Conservation (phyloP, 2,888 invertebrate genomes). For the Netelia melanura region DNA sequence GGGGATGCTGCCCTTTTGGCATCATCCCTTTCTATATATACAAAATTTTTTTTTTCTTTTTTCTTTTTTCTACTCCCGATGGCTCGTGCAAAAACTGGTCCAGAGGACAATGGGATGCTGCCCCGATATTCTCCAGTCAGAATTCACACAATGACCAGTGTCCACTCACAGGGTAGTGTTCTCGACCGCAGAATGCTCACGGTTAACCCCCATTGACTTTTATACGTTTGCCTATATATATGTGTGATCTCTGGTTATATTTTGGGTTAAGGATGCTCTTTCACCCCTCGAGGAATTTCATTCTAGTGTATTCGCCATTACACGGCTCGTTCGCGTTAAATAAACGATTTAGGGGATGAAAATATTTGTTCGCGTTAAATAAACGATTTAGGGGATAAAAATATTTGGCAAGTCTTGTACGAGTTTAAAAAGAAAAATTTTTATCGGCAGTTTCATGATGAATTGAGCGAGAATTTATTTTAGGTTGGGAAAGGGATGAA, state of each 20-base stretch:
- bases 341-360: slow-evolving; percentile 43
- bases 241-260: slow-evolving; percentile 48
- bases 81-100: slow-evolving; percentile 58
- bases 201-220: slow-evolving; percentile 77
- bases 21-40: not conserved
- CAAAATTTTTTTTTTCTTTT: not conserved
- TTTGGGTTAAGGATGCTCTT: slow-evolving; percentile 25
- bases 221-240: slow-evolving; percentile 49
- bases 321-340: slow-evolving; percentile 57
- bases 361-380: slow-evolving; percentile 20
- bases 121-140: slow-evolving; percentile 26
- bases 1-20: slow-evolving; percentile 77
- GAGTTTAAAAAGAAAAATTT: slow-evolving; percentile 21
- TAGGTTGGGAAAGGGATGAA: too few relatives aligned
- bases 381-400: slow-evolving; percentile 43
- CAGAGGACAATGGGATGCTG: slow-evolving; percentile 66
- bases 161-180: slow-evolving; percentile 77
- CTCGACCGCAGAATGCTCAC: slow-evolving; percentile 78
- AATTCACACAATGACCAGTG: slow-evolving; percentile 76
- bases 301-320: slow-evolving; percentile 60
- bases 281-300: slow-evolving; percentile 58
- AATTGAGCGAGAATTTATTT: too few relatives aligned
- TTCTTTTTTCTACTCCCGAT: not conserved
- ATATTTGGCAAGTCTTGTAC: slow-evolving; percentile 17
- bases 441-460: not conserved